Percentiles rank a stretch among this genome's conserved stretches.
Evolutionary conservation across 64 coral and sea anemone species (phyloP).

Genomic region (Actinia equina): DNA sequence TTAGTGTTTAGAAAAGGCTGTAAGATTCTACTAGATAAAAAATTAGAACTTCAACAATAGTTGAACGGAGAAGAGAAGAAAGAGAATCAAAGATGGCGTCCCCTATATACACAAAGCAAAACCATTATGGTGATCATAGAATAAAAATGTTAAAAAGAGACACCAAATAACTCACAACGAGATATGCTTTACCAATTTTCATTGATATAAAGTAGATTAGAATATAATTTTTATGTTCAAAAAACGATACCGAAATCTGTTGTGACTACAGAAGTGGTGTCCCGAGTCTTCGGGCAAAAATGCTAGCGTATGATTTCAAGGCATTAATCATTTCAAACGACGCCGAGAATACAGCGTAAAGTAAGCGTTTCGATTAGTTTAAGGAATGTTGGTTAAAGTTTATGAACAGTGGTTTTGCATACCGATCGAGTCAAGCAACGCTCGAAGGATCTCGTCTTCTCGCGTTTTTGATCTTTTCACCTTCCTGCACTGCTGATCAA

Average conservation of each 20-base stretch:
- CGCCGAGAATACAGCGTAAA: neutral
- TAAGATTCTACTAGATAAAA: neutral
- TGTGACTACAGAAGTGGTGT: neutral
- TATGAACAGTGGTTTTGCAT: constrained; percentile 1
- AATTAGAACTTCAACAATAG: neutral
- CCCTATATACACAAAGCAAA: neutral
- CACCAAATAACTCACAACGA: neutral
- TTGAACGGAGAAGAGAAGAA: neutral
- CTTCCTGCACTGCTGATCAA: neutral
- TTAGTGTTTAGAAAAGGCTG: neutral
- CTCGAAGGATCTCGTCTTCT: constrained; percentile 3
- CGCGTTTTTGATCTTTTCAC: neutral
- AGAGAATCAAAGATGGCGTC: neutral
- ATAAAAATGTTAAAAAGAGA: neutral
- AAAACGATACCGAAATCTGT: neutral
- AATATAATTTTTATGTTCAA: neutral
- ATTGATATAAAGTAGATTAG: neutral
- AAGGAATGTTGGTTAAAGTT: constrained; percentile 10
- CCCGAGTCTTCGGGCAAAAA: neutral
- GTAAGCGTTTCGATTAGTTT: neutral
- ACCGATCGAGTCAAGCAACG: neutral
- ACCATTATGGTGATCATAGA: neutral
- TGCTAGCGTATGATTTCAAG: neutral
- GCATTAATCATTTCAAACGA: neutral
- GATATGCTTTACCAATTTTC: neutral